Base-by-base conservation (phyloP, 2,888 invertebrate genomes). In the Orthosia incerta region DNA sequence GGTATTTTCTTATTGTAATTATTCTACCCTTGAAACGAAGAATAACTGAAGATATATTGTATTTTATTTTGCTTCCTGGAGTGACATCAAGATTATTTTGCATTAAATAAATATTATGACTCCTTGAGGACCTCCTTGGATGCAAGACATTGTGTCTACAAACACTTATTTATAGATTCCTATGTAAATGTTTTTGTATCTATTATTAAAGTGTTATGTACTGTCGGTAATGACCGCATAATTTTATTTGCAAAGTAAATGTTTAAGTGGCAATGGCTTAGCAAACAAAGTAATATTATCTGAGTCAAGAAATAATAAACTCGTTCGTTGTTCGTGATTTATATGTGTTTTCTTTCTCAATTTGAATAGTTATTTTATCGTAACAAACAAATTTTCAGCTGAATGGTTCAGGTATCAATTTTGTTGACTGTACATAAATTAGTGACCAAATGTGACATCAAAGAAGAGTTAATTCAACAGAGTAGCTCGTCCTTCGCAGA, bases 191-290 rank as follows among this genome's bases (percentile, higher is more conserved):
- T 39, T 48, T 57, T 13, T 57, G 26, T 71, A 75, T 79, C 56
- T 75, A 75, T 80, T 79, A 71, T 56, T n/a, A 69, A 9, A 23
- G 18, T 59, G 31, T 48, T 73, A 20, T 59, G 59, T 60, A 63
- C 69, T 12, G 55, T 60, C n/a, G 31, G n/a, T 65, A 69, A 79
- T 67, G 53, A 65, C 57, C 56, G 26, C 48, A 31, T 79, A 77
- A 79, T 79, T 13, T 63, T 73, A 79, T 79, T 66, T 74, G 62
- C 48, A 46, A 67, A 59, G 66, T 63, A 45, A 73, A 79, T 66
- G 73, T 66, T 76, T 77, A 50, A 31, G 48, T 77, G 45, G 26
- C 13, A 64, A 56, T 51, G 53, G 26, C 15, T 45, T 53, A 16
- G n/a, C 12, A 66, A 65, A 78, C 46, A 48, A 45, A 50, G 62